Evolutionary conservation across 92 coral and sea anemone genomes (phyloP).

Genomic region (Parazoanthus darwini): DNA sequence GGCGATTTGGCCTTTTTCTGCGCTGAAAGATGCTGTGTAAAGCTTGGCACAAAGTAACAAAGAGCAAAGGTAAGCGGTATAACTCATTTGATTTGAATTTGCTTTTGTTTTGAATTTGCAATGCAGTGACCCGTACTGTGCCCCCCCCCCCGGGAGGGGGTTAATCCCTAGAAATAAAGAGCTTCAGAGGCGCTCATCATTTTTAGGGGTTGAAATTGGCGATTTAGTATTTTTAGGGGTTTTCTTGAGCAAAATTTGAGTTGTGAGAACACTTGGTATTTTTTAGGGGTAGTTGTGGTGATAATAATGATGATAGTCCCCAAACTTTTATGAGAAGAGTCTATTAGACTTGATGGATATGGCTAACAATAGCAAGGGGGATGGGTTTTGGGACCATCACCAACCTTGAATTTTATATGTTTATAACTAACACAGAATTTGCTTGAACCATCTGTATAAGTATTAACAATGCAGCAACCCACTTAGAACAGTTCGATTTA

Average conservation of each 20-base stretch:
- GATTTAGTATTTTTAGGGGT: too few species aligned
- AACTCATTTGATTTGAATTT: conserved; percentile 4
- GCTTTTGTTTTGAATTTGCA: not conserved
- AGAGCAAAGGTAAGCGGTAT: conserved; percentile 8
- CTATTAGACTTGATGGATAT: conserved; percentile 12
- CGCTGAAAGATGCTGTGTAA: conserved; percentile 8
- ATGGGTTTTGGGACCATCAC: conserved; percentile 11
- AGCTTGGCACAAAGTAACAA: conserved; percentile 8
- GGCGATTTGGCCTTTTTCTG: not conserved
- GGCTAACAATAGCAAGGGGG: conserved; percentile 15
- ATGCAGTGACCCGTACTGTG: conserved; percentile 10
- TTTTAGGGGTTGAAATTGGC: too few species aligned
- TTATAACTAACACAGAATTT: conserved; percentile 4
- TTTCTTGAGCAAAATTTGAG: too few species aligned
- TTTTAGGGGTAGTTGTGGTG: not conserved
- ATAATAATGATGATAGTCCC: conserved; percentile 12
- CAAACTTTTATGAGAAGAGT: conserved; percentile 12
- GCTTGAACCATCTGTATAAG: not conserved
- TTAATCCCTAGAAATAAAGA: conserved; percentile 5
- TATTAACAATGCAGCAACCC: too few species aligned
- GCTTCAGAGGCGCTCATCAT: not conserved
- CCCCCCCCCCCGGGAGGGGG: conserved; percentile 15
- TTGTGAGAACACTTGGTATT: too few species aligned
- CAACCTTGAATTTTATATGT: conserved; percentile 5
- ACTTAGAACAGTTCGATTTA: too few species aligned